Conservation (phyloP, 2,888 invertebrate genomes). For the Apoda limacodes region DNA sequence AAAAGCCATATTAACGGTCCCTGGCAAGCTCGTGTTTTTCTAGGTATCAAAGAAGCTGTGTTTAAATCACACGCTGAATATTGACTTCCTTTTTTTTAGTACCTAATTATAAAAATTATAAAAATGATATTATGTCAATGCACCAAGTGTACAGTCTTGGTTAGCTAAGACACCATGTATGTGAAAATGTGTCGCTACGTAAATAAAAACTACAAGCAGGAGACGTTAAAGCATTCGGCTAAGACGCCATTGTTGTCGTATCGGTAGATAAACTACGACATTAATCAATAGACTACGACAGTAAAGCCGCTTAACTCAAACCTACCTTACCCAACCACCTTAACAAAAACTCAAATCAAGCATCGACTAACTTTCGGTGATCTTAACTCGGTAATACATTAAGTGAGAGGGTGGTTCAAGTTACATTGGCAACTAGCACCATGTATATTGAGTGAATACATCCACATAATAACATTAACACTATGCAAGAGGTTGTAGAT, state of each 20-base stretch:
- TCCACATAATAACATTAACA: slow-evolving; percentile 42
- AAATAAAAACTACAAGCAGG: slow-evolving; percentile 54
- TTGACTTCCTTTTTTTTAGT: no score
- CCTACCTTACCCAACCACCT: slow-evolving; percentile 32
- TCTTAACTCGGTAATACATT: slow-evolving; percentile 3
- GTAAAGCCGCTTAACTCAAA: slow-evolving; percentile 54
- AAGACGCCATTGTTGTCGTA: slow-evolving; percentile 64
- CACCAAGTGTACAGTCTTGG: no score
- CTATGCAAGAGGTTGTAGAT: slow-evolving; percentile 37
- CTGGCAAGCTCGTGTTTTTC: no score
- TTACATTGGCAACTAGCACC: slow-evolving; percentile 26
- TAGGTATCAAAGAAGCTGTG: no score
- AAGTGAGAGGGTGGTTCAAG: slow-evolving; percentile 21
- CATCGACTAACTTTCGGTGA: slow-evolving; percentile 9
- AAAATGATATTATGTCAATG: no score
- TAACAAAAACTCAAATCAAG: slow-evolving; percentile 25
- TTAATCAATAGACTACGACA: slow-evolving; percentile 61
- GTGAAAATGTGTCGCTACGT: slow-evolving; percentile 35
- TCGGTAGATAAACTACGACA: slow-evolving; percentile 63
- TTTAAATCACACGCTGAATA: no score
- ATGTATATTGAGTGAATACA: slow-evolving; percentile 38
- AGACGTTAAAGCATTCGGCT: slow-evolving; percentile 56
- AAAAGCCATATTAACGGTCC: no score
- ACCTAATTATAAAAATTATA: no score
- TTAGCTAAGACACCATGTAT: slow-evolving; percentile 42